Evolutionary conservation across 2,888 invertebrate genomes (phyloP), one percentile per base, ranked within the genome.

Genomic region (Leucoma salicis): DNA sequence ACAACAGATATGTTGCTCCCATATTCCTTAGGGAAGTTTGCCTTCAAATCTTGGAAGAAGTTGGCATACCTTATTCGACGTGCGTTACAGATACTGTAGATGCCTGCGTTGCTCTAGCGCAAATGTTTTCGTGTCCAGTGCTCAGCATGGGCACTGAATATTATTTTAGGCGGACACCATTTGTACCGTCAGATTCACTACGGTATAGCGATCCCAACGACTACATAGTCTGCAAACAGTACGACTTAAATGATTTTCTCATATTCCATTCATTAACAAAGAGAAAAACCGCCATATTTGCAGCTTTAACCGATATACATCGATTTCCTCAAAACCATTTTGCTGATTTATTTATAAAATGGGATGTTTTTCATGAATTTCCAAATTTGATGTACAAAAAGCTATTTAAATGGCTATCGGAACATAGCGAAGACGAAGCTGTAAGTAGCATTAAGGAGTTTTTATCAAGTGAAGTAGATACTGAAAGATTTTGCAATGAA

Each of bases 101-200:
- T 12, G 67, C 72, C 2, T 68, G 74, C n/a, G 63, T 66, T 2
- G 66, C 63, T 0, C 42, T 77, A 10, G 78, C 78, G 2, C 46
- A 57, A 11, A 63, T 56, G 32, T 46, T 70, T 2, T 41, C 56
- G 0, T 79, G 77, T 36, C 68, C 78, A 0, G 35, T 78, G 0
- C 47, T 78, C 2, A 66, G 64, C 37, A 42, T 28, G 18, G 74
- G 79, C 18, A 54, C 67, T 2, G 67, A 75, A 24, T 74, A 54
- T 31, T 67, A 59, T 25, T 74, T 78, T 25, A 57, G 61, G 0
- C 55, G 49, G 7, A 52, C 63, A 2, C 40, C 52, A 0, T 78
- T 74, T 13, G 61, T 78, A 46, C 60, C 60, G 1, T 14, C 33
- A 2, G 0, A 1, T 0, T 55, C 44, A 11, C 21, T 68, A 14